These are phyloP conservation scores for Zygogramma bicolorata DNA, from an alignment of 2,888 invertebrate genomes.

Conservation along the genomic window DNA sequence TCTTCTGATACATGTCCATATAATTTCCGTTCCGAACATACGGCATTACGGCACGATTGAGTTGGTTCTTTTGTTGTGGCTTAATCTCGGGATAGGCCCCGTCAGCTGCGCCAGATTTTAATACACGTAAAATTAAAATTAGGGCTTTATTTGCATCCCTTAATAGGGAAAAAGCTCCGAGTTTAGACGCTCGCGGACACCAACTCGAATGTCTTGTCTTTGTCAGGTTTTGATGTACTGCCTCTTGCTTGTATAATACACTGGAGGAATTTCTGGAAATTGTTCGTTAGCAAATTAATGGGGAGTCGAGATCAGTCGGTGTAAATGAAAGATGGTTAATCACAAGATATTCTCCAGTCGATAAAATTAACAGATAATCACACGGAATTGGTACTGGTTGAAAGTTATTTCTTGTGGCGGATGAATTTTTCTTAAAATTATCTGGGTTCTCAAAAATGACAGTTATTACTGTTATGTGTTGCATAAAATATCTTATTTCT, in stretches of 20 bases:
- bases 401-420: no score
- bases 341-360: no score
- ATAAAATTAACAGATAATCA: no score
- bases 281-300: not conserved
- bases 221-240: conserved; percentile 42
- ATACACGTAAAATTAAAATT: conserved; percentile 74
- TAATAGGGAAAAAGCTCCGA: conserved; percentile 70
- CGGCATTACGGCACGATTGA: conserved; percentile 64
- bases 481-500: no score
- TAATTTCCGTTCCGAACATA: conserved; percentile 58
- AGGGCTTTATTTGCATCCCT: conserved; percentile 72
- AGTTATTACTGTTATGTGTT: no score
- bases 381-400: no score
- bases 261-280: not conserved
- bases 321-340: no score
- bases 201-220: conserved; percentile 39
- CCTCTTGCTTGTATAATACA: conserved; percentile 29
- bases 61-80: conserved; percentile 64
- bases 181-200: conserved; percentile 41
- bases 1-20: conserved; percentile 47
- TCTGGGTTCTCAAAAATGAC: no score
- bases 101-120: conserved; percentile 72
- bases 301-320: no score
- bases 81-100: conserved; percentile 65
- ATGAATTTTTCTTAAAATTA: no score